Percentiles rank a stretch among this genome's conserved stretches.
phyloP scores from a whole-genome alignment of 2,797 vertebrate genomes.

The Notolepis coatsorum region DNA sequence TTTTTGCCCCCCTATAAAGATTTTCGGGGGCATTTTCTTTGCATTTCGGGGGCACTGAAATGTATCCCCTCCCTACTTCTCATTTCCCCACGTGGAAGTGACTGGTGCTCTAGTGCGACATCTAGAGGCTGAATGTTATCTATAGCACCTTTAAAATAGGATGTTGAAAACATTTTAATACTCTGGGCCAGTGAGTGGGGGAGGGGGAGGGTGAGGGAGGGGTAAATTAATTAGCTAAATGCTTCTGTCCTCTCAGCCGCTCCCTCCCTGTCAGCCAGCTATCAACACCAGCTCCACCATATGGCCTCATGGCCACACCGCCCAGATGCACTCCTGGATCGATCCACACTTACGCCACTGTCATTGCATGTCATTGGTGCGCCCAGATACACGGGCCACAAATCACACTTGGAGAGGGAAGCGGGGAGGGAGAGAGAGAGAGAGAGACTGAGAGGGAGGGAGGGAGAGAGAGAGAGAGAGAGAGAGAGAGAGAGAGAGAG shows the following conservation, averaged over 20 bases:
- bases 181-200: no score
- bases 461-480: background rate
- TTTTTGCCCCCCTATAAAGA: no score
- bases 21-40: no score
- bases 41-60: no score
- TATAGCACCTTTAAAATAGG: no score
- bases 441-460: no score
- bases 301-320: conserved; percentile 5
- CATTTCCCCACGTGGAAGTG: no score
- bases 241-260: conserved; percentile 11
- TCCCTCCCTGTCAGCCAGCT: conserved; percentile 38
- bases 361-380: conserved; percentile 54
- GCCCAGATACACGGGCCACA: conserved; percentile 25
- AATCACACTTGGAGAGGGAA: conserved; percentile 20
- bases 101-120: no score
- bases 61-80: no score
- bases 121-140: no score
- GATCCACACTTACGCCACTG: conserved; percentile 37
- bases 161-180: no score
- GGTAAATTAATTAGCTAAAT: conserved; percentile 58
- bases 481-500: background rate
- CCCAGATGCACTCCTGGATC: conserved; percentile 41
- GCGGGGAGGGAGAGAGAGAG: background rate
- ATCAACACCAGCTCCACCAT: conserved; percentile 31
- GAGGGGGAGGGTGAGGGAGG: background rate